phyloP scores from a whole-genome alignment of 2,888 invertebrate genomes.

The Cheilosia urbana region DNA sequence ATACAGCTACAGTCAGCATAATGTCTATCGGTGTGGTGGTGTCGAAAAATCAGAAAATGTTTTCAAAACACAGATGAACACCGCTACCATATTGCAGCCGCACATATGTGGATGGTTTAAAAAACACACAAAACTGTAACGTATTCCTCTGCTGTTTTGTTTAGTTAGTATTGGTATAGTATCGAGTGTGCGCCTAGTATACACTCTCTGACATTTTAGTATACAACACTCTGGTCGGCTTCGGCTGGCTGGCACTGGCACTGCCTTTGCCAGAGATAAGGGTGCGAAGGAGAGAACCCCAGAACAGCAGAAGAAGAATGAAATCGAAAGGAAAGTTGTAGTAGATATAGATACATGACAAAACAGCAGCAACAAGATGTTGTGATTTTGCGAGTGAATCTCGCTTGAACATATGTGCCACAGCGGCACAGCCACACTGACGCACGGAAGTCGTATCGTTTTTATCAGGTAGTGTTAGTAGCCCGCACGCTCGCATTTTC shows the following conservation, averaged over 20 bases:
- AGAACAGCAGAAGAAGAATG: constrained; percentile 52
- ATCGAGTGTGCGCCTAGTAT: constrained; percentile 71
- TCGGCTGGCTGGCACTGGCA: background rate
- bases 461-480: constrained; percentile 33
- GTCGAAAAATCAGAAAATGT: constrained; percentile 71
- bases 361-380: constrained; percentile 55
- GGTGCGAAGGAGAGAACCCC: constrained; percentile 55
- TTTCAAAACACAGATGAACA: constrained; percentile 69
- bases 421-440: constrained; percentile 41
- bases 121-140: constrained; percentile 23
- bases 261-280: constrained; percentile 44
- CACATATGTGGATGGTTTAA: constrained; percentile 70
- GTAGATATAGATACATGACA: constrained; percentile 51
- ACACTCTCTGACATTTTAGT: constrained; percentile 64
- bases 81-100: constrained; percentile 37
- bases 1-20: constrained; percentile 10
- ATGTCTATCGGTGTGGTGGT: constrained; percentile 22
- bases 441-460: constrained; percentile 41
- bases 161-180: constrained; percentile 58
- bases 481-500: background rate
- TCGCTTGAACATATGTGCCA: constrained; percentile 59
- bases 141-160: constrained; percentile 19
- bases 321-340: constrained; percentile 71
- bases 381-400: constrained; percentile 47
- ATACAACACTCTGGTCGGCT: constrained; percentile 46